A percentile compares a stretch with the other conserved stretches of the same genome.
Conservation (phyloP, 2,888 invertebrate genomes). For the Lutraria lutraria region DNA sequence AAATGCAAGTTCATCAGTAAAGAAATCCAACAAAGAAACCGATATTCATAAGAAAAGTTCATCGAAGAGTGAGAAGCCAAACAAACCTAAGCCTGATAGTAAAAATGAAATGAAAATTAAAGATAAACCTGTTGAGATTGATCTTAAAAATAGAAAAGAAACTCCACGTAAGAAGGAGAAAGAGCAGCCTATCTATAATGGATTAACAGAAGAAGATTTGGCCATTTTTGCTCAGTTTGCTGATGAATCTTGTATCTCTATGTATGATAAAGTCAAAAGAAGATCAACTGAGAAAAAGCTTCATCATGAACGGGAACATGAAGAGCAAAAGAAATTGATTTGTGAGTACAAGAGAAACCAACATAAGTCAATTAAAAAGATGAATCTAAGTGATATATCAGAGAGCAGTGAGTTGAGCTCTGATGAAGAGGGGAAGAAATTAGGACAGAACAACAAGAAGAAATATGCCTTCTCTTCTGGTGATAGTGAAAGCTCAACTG, state of each 20-base stretch:
- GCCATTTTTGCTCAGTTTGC: slow-evolving; percentile 72
- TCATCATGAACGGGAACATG: slow-evolving; percentile 86
- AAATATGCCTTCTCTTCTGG: slow-evolving; percentile 66
- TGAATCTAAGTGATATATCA: slow-evolving; percentile 74
- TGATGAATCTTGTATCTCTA: slow-evolving; percentile 95
- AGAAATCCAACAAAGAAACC: slow-evolving; percentile 62
- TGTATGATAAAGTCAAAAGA: slow-evolving; percentile 94
- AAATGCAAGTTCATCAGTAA: slow-evolving; percentile 56
- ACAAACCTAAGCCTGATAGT: slow-evolving; percentile 45
- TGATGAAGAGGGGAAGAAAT: slow-evolving; percentile 71
- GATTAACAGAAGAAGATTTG: slow-evolving; percentile 72
- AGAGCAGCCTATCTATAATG: slow-evolving; percentile 50
- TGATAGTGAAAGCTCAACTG: slow-evolving; percentile 64
- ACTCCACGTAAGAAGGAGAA: slow-evolving; percentile 60
- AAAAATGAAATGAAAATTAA: slow-evolving; percentile 61
- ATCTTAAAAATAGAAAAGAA: slow-evolving; percentile 63
- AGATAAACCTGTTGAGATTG: slow-evolving; percentile 46
- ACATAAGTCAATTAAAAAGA: slow-evolving; percentile 75
- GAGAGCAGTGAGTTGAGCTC: slow-evolving; percentile 76
- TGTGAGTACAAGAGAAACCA: slow-evolving; percentile 72
- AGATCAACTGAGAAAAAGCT: slow-evolving; percentile 81
- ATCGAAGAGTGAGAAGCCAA: slow-evolving; percentile 58
- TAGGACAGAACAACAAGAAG: slow-evolving; percentile 53
- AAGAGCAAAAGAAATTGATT: slow-evolving; percentile 74
- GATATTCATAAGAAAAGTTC: slow-evolving; percentile 60